Percentiles rank a stretch among this genome's conserved stretches.
phyloP scores from a whole-genome alignment of 2,797 vertebrate species.

The Hephaestus fuliginosus region DNA sequence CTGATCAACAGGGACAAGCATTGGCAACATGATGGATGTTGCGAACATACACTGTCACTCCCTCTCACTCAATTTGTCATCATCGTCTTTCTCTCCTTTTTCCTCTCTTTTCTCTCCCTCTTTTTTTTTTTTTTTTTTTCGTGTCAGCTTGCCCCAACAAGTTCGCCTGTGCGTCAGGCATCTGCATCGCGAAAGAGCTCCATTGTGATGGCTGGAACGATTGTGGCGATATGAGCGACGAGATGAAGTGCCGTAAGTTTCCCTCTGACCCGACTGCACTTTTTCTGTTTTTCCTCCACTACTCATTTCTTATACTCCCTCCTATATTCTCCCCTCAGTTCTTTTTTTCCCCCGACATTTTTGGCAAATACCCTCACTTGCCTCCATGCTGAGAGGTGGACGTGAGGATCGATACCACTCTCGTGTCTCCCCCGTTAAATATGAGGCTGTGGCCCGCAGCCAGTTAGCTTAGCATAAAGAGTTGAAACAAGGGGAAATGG shows the following conservation, averaged over 20 bases:
- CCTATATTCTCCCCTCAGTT: not conserved
- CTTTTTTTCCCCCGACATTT: slow-evolving; percentile 1
- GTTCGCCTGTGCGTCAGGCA: slow-evolving; percentile 81
- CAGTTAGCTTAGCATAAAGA: slow-evolving; percentile 30
- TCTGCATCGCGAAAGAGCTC: slow-evolving; percentile 76
- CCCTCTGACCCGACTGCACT: not conserved
- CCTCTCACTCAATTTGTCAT: slow-evolving; percentile 50
- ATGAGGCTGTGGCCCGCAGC: slow-evolving; percentile 3
- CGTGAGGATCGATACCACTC: slow-evolving; percentile 32
- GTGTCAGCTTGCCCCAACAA: slow-evolving; percentile 82
- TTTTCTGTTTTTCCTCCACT: not conserved
- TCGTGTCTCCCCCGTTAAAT: slow-evolving; percentile 31
- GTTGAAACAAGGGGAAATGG: slow-evolving; percentile 14
- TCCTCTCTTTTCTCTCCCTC: not conserved
- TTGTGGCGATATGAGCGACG: slow-evolving; percentile 88
- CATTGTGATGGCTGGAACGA: slow-evolving; percentile 89
- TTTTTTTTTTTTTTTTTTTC: slow-evolving; percentile 21
- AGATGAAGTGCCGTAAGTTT: slow-evolving; percentile 84
- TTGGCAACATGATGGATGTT: slow-evolving; percentile 67
- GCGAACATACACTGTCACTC: slow-evolving; percentile 60
- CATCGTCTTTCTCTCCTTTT: slow-evolving; percentile 15
- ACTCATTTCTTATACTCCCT: not conserved
- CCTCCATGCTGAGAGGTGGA: slow-evolving; percentile 28
- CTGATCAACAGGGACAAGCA: slow-evolving; percentile 66
- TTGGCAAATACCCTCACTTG: not conserved